These are phyloP conservation scores for Nerophis lumbriciformis DNA, from an alignment of 2,113 vertebrate genomes.

Conservation along the genomic window DNA sequence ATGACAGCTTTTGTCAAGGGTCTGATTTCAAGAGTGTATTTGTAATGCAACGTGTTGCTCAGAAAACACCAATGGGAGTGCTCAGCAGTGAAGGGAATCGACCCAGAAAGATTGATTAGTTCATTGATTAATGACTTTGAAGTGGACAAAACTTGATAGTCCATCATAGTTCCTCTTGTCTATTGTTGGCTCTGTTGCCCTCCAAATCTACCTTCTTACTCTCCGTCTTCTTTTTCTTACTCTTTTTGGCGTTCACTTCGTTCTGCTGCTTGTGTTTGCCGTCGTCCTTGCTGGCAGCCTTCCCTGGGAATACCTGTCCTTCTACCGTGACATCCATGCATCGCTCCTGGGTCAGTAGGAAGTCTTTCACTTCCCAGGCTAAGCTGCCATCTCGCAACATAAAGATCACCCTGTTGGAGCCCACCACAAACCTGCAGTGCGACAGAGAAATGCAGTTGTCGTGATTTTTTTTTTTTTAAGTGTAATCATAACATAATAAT, in stretches of 20 bases:
- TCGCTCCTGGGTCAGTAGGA: slow-evolving; percentile 83
- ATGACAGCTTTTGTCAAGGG: slow-evolving; percentile 1
- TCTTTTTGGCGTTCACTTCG: slow-evolving; percentile 72
- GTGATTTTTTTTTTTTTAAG: not conserved
- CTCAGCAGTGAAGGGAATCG: not conserved
- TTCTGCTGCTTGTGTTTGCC: slow-evolving; percentile 66
- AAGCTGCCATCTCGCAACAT: slow-evolving; percentile 92
- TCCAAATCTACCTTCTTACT: slow-evolving; percentile 53
- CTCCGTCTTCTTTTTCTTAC: slow-evolving; percentile 69
- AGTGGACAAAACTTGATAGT: not conserved
- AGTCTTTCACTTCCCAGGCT: slow-evolving; percentile 98
- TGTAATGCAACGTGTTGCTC: not conserved
- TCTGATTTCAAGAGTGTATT: not conserved
- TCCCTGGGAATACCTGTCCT: slow-evolving; percentile 93
- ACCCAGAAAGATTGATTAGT: slow-evolving; percentile 1
- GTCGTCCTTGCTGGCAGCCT: slow-evolving; percentile 64
- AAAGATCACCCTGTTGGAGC: slow-evolving; percentile 92
- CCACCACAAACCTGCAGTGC: slow-evolving; percentile 87
- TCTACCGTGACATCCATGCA: slow-evolving; percentile 92
- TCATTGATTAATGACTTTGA: not conserved
- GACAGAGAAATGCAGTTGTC: not conserved
- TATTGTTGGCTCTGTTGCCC: slow-evolving; percentile 69
- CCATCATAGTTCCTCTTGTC: slow-evolving; percentile 80
- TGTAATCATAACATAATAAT: not conserved
- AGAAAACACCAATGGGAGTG: not conserved